These are phyloP conservation scores for Hydrozoanthus tunicans DNA, from an alignment of 64 coral and sea anemone genomes.

Conservation along the genomic window DNA sequence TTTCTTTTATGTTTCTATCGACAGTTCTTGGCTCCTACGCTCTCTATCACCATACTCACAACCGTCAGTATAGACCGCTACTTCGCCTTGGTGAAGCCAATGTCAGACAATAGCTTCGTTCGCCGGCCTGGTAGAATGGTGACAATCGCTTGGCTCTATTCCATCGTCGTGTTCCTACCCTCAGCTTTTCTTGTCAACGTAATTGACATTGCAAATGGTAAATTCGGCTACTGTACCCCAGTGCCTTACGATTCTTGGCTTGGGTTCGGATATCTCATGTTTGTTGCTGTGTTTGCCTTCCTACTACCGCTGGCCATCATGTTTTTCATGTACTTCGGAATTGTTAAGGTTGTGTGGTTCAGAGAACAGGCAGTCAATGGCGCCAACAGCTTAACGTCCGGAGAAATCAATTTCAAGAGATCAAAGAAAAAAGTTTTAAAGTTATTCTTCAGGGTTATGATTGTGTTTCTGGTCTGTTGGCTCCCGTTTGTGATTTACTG, in stretches of 20 bases:
- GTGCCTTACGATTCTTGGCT: slow-evolving; percentile 58
- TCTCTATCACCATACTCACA: slow-evolving; percentile 79
- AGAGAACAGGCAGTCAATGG: slow-evolving; percentile 56
- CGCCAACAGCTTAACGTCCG: slow-evolving; percentile 28
- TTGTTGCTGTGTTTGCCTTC: slow-evolving; percentile 66
- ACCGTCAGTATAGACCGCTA: slow-evolving; percentile 90
- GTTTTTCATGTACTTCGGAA: slow-evolving; percentile 68
- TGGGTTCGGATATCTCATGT: slow-evolving; percentile 65
- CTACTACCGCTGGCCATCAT: slow-evolving; percentile 67
- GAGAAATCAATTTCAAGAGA: slow-evolving; percentile 51
- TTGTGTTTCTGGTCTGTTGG: slow-evolving; percentile 81
- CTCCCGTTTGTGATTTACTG: slow-evolving; percentile 77
- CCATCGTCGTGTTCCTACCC: slow-evolving; percentile 62
- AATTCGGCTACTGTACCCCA: slow-evolving; percentile 76
- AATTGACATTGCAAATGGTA: slow-evolving; percentile 13
- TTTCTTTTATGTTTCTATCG: neutral
- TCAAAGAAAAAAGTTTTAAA: slow-evolving; percentile 75
- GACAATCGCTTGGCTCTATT: slow-evolving; percentile 68
- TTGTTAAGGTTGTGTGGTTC: slow-evolving; percentile 77
- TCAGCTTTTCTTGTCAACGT: slow-evolving; percentile 71
- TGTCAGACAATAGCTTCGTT: slow-evolving; percentile 37
- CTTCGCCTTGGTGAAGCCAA: slow-evolving; percentile 73
- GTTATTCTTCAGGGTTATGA: slow-evolving; percentile 73
- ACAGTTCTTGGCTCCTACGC: slow-evolving; percentile 79
- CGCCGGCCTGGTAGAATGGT: slow-evolving; percentile 64